A percentile compares a stretch with the other conserved stretches of the same genome.
These are phyloP conservation scores for Micropoecilia bifurca DNA, from an alignment of 2,797 vertebrate genomes.

Conservation along the genomic window DNA sequence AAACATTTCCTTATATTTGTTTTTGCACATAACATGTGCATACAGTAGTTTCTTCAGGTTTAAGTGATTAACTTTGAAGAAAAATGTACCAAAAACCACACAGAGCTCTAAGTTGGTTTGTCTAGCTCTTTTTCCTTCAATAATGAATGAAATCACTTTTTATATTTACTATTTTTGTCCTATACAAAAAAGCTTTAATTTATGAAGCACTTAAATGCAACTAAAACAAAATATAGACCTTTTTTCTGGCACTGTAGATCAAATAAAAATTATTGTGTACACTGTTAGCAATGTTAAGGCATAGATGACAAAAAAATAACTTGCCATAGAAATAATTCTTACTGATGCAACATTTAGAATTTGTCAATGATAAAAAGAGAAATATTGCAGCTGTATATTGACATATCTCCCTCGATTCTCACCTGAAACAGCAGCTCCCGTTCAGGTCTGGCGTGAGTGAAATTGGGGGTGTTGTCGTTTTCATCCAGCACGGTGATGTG, in stretches of 20 bases:
- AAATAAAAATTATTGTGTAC: background rate
- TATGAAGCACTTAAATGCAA: background rate
- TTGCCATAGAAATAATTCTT: background rate
- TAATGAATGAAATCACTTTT: background rate
- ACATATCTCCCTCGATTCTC: slow-evolving; percentile 23
- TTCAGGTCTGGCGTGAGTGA: slow-evolving; percentile 84
- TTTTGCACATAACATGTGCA: background rate
- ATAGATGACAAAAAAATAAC: background rate
- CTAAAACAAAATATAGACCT: background rate
- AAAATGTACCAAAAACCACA: background rate
- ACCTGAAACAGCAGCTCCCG: slow-evolving; percentile 91
- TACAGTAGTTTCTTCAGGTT: background rate
- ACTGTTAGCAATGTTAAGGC: background rate
- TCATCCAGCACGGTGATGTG: slow-evolving; percentile 93
- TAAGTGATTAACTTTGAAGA: background rate
- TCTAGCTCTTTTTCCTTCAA: background rate
- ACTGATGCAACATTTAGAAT: background rate
- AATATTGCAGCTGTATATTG: background rate
- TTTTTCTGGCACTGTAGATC: background rate
- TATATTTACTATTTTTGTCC: background rate
- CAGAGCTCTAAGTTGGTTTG: background rate
- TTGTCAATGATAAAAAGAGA: background rate
- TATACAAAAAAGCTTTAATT: background rate
- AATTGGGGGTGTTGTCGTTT: slow-evolving; percentile 91
- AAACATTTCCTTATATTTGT: background rate